Conservation (phyloP, 2,797 vertebrate species). For the Pipistrellus pygmaeus region DNA sequence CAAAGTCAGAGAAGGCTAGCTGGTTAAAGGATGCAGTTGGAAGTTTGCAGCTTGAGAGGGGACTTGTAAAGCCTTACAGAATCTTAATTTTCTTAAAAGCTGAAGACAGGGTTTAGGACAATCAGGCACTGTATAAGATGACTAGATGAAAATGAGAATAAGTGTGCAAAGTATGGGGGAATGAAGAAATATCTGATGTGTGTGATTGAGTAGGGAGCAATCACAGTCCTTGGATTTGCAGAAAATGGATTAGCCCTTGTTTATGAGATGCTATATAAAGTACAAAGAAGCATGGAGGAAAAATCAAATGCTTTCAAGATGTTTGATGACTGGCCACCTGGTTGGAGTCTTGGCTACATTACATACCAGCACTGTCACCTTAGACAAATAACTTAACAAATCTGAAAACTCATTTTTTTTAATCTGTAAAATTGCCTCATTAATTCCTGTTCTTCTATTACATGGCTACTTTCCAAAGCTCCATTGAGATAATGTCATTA, state of each 20-base stretch:
- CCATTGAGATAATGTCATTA: background rate
- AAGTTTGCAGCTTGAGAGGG: background rate
- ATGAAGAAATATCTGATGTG: background rate
- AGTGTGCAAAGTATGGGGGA: too few species aligned
- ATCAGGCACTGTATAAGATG: background rate
- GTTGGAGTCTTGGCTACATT: background rate
- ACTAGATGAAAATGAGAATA: background rate
- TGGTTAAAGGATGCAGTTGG: background rate
- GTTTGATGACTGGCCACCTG: background rate
- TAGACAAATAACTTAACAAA: background rate
- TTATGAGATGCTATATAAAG: background rate
- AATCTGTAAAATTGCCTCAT: background rate
- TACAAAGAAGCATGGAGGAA: constrained; percentile 16
- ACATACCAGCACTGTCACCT: background rate
- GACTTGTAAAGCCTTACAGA: background rate
- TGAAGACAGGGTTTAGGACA: background rate
- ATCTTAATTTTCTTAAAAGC: constrained; percentile 18
- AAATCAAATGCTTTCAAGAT: constrained; percentile 46
- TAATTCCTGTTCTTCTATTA: background rate
- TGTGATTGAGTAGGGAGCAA: background rate
- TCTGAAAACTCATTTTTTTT: constrained; percentile 48
- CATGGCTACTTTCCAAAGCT: background rate
- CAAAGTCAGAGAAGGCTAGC: background rate
- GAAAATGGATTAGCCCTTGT: constrained; percentile 6
- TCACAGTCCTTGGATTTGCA: background rate